phyloP scores from a whole-genome alignment of 1,140 invertebrate species.

The Hydropsyche tenuis region DNA sequence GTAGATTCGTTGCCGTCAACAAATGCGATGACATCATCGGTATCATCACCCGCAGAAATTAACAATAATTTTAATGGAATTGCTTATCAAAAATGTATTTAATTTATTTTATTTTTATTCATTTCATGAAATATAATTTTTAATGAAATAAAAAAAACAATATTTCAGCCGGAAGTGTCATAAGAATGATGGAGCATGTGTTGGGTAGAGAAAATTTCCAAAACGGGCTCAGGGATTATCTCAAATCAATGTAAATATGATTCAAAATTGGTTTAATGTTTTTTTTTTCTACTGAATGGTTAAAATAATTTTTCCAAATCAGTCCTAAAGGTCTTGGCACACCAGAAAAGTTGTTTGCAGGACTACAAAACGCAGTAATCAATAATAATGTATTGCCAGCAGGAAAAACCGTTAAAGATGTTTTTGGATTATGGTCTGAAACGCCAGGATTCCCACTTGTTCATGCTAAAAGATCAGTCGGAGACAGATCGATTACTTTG shows the following conservation, averaged over 20 bases:
- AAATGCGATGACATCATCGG: slow-evolving; percentile 78
- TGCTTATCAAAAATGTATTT: slow-evolving; percentile 66
- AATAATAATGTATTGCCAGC: neutral
- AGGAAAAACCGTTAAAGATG: slow-evolving; percentile 49
- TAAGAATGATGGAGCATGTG: slow-evolving; percentile 65
- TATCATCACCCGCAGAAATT: slow-evolving; percentile 75
- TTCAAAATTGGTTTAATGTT: too few relatives aligned
- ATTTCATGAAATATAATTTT: slow-evolving; percentile 3
- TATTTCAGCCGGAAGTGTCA: slow-evolving; percentile 63
- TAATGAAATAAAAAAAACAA: neutral
- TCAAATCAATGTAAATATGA: slow-evolving; percentile 57
- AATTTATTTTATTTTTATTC: neutral
- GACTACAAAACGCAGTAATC: slow-evolving; percentile 7
- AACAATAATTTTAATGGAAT: slow-evolving; percentile 80
- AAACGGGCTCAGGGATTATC: slow-evolving; percentile 56
- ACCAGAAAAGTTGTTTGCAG: slow-evolving; percentile 22
- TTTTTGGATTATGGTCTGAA: slow-evolving; percentile 73
- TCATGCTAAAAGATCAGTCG: slow-evolving; percentile 65
- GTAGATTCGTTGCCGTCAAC: slow-evolving; percentile 70
- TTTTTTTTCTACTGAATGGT: too few relatives aligned
- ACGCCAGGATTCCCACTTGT: slow-evolving; percentile 71
- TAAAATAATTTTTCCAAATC: neutral
- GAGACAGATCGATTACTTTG: slow-evolving; percentile 55
- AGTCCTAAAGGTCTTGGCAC: slow-evolving; percentile 17
- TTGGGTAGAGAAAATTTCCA: slow-evolving; percentile 59